These are phyloP conservation scores for Mus spicilegus DNA, from an alignment of 2,113 vertebrate genomes.

Conservation along the genomic window DNA sequence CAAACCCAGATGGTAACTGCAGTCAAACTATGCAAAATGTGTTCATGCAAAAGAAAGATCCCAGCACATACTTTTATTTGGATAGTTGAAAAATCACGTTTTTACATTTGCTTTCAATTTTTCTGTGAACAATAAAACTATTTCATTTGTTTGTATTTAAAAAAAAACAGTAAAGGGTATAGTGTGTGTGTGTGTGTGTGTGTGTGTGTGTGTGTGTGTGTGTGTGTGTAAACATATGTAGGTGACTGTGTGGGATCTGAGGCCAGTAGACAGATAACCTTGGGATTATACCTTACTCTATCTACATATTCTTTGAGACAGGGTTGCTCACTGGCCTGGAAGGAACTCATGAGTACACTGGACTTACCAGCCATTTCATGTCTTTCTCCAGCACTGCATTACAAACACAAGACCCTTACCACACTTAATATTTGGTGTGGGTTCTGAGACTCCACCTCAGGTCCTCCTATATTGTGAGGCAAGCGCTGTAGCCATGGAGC, in stretches of 20 bases:
- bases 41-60: neutral
- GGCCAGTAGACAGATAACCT: neutral
- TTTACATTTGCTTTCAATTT: conserved; percentile 10
- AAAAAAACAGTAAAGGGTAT: neutral
- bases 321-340: neutral
- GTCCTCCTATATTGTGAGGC: neutral
- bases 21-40: conserved; percentile 4
- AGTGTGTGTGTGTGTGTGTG: neutral
- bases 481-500: neutral
- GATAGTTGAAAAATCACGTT: neutral
- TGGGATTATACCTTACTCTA: neutral
- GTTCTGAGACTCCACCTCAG: neutral
- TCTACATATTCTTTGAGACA: neutral
- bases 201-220: neutral
- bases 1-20: neutral
- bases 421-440: neutral
- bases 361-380: neutral
- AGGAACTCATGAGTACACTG: neutral
- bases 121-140: neutral
- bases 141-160: neutral
- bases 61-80: neutral
- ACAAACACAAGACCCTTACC: neutral
- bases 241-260: neutral
- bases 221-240: neutral
- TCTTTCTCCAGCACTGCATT: neutral